Conservation (phyloP, 1,140 invertebrate species). For the Listronotus bonariensis region DNA sequence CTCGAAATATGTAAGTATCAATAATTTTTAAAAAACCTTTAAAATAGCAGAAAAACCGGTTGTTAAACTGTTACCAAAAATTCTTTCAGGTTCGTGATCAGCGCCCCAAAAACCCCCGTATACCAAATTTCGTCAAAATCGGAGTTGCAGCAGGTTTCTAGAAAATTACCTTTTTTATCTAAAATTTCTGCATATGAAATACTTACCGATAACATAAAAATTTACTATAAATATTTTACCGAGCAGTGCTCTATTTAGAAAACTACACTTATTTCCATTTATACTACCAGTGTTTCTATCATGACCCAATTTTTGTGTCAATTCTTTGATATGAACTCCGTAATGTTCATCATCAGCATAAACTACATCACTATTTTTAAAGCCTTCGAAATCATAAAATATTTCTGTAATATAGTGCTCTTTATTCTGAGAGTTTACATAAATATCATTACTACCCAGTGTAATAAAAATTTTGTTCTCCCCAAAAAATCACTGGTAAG, state of each 20-base stretch:
- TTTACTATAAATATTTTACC: conserved; percentile 31
- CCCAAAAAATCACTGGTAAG: conserved; percentile 27
- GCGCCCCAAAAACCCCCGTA: too few species aligned
- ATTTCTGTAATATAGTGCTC: conserved; percentile 46
- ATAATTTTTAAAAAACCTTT: too few species aligned
- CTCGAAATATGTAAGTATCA: too few species aligned
- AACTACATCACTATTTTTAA: conserved; percentile 57
- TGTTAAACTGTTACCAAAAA: too few species aligned
- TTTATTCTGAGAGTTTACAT: conserved; percentile 49
- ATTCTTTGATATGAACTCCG: conserved; percentile 57
- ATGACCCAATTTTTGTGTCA: conserved; percentile 53
- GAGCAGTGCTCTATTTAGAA: conserved; percentile 6
- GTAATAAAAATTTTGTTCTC: conserved; percentile 42
- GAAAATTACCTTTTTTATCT: not conserved
- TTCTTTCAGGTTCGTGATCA: too few species aligned
- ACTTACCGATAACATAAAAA: conserved; percentile 3
- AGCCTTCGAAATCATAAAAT: conserved; percentile 57
- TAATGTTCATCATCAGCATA: conserved; percentile 38
- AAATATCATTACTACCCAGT: conserved; percentile 34
- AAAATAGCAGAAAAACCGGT: too few species aligned
- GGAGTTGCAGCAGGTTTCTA: too few species aligned
- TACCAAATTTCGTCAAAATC: too few species aligned
- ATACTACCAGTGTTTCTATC: conserved; percentile 15
- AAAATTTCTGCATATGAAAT: conserved; percentile 3
- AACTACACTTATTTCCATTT: conserved; percentile 8